Evolutionary conservation across 2,797 vertebrate species (phyloP).

Genomic region (Gymnodraco acuticeps): DNA sequence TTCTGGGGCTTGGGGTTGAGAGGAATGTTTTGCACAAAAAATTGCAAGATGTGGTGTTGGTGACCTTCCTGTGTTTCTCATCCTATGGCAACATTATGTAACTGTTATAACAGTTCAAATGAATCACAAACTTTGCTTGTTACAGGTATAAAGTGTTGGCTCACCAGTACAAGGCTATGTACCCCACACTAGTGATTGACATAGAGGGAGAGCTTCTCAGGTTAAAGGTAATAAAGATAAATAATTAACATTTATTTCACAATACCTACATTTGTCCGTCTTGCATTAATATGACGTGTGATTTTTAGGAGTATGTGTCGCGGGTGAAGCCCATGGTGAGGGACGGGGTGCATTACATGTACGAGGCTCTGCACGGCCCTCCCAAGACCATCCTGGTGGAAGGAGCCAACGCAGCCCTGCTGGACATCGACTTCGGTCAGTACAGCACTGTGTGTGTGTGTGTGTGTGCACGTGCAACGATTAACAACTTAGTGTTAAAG

Average conservation of each 20-base stretch:
- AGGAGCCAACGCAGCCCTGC: slow-evolving; percentile 95
- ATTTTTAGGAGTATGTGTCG: slow-evolving; percentile 89
- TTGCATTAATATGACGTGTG: not conserved
- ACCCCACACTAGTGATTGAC: slow-evolving; percentile 94
- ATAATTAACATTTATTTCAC: not conserved
- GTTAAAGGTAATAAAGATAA: slow-evolving; percentile 87
- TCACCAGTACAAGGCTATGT: slow-evolving; percentile 95
- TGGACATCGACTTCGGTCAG: slow-evolving; percentile 99
- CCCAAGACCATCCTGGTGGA: slow-evolving; percentile 97
- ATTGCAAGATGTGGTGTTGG: not conserved
- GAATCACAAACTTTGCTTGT: slow-evolving; percentile 19
- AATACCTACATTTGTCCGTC: not conserved
- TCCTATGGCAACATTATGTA: not conserved
- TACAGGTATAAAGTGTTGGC: slow-evolving; percentile 94
- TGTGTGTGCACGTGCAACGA: not conserved
- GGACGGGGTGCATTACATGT: slow-evolving; percentile 97
- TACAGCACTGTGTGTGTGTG: slow-evolving; percentile 37
- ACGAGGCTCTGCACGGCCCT: slow-evolving; percentile 94
- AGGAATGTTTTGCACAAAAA: not conserved
- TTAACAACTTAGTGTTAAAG: not conserved
- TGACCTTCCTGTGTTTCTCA: not conserved
- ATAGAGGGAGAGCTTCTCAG: slow-evolving; percentile 93
- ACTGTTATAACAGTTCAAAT: not conserved
- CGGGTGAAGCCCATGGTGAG: slow-evolving; percentile 96
- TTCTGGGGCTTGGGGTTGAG: not conserved